A percentile compares a stretch with the other conserved stretches of the same genome.
Evolutionary conservation across 2,888 invertebrate genomes (phyloP).

Genomic region (Villa cingulata): DNA sequence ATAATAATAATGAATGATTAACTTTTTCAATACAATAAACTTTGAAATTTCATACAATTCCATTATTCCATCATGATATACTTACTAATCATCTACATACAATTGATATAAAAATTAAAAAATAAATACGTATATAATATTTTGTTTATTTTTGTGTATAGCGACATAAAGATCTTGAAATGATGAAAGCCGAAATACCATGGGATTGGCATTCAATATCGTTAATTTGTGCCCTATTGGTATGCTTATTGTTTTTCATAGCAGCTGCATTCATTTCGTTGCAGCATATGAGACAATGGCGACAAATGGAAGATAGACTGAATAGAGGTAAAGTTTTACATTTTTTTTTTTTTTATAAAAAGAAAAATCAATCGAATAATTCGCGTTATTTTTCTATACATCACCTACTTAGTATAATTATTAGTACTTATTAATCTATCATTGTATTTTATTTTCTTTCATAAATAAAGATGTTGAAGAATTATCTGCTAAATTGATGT

Average conservation of each 20-base stretch:
- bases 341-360: too few relatives aligned
- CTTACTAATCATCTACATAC: too few relatives aligned
- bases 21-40: too few relatives aligned
- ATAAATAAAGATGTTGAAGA: slow-evolving; percentile 35
- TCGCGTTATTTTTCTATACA: too few relatives aligned
- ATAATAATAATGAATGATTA: too few relatives aligned
- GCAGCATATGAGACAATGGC: slow-evolving; percentile 68
- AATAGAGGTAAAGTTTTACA: slow-evolving; percentile 62
- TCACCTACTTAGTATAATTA: too few relatives aligned
- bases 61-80: too few relatives aligned
- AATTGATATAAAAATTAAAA: too few relatives aligned
- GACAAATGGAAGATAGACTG: slow-evolving; percentile 59
- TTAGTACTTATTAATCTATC: background rate
- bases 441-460: slow-evolving; percentile 5
- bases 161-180: slow-evolving; percentile 31
- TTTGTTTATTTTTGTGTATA: slow-evolving; percentile 12
- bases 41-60: too few relatives aligned
- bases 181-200: slow-evolving; percentile 26
- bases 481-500: slow-evolving; percentile 37
- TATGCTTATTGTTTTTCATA: slow-evolving; percentile 66
- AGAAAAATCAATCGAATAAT: too few relatives aligned
- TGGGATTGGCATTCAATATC: slow-evolving; percentile 67
- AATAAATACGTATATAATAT: too few relatives aligned
- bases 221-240: slow-evolving; percentile 56
- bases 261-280: slow-evolving; percentile 62